Base-by-base conservation (phyloP, 2,797 vertebrate genomes). In the Xiphorhynchus erythropygius region DNA sequence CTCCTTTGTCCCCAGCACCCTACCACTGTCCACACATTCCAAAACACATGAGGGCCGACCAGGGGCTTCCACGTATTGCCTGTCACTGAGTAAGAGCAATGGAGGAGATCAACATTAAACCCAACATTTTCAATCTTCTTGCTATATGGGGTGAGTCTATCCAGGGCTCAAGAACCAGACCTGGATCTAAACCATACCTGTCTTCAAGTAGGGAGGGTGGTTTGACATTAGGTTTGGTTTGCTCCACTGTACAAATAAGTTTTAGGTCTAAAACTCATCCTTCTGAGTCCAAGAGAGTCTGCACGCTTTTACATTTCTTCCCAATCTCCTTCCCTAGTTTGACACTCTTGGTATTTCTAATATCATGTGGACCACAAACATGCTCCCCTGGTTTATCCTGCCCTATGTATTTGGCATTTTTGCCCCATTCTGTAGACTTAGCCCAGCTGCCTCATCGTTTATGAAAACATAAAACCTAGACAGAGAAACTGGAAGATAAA, bases 1-100 rank as follows among this genome's bases (percentile, higher is more conserved):
- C 2, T 70, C 41, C 46, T 86, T 33, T 70, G 32, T 9, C 5
- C 33, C 46, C 33, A 42, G 13, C 6, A 4, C 18, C 13, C 17
- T 14, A 25, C 7, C 56, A 37, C n/a, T 13, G 5, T 24, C 19
- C 5, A 4, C 30, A 35, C 15, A 9, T 21, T 76, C 64, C 30
- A 53, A 80, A 79, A 74, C 39, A 67, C 1, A 0, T 3, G 1
- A 46, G 59, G 21, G 30, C n/a, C 79, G 15, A 44, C 12, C 27
- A 28, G 16, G 17, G 11, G 10, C 39, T 84, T 70, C 35, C 42
- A 62, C 0, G 0, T 4, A 7, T 41, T 1, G 0, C 49, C 18
- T 83, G 13, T 47, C 25, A 2, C 33, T 41, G 41, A 19, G 4
- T 62, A 44, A 76, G 32, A 57, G 41, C 52, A 50, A 39, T 0